Evolutionary conservation across 2,888 invertebrate species (phyloP), one percentile per base, ranked within the genome.

Genomic region (Calameuta pallipes): DNA sequence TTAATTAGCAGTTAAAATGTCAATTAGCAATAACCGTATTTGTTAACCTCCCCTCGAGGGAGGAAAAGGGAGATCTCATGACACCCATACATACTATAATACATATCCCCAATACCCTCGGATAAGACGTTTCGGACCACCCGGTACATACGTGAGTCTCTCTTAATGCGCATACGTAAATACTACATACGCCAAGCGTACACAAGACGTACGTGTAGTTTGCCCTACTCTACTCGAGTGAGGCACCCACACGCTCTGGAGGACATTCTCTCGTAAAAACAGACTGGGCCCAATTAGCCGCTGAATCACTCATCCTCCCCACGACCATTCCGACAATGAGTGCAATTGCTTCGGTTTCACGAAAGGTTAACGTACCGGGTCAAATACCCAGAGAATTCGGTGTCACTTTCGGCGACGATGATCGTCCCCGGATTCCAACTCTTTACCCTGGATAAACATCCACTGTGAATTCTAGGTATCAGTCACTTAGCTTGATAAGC

Each of bases 361-460:
- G 86, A 87, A 88, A 89, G 90, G 91, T 91, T 90, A 90, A 90
- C 87, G 87, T 87, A 86, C 85, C 85, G 86, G 91, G 79, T 90
- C 90, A 88, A 90, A 90, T 89, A 83, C 87, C 84, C 84, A 84
- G 83, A 85, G 91, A 90, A 91, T 91, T 90, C 83, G 87, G 87
- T 89, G 88, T 89, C 89, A 87, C 87, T 87, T 89, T 88, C 86
- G 85, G 85, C 82, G 30, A 75, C 37, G 75, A 80, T 41, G 74
- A 56, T 56, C 56, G 56, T 23, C 56, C 23, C 56, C 9, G 56
- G 56, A 56, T 56, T 56, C 56, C 56, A 23, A 23, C 9, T 23
- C 56, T 56, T 56, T 56, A 23, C 23, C 56, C 23, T 56, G 56
- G 23, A 56, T 23, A 56, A 56, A 56, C 56, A 23, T 23, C 9